Conservation (phyloP, 2,797 vertebrate genomes). For the Brotula barbata region DNA sequence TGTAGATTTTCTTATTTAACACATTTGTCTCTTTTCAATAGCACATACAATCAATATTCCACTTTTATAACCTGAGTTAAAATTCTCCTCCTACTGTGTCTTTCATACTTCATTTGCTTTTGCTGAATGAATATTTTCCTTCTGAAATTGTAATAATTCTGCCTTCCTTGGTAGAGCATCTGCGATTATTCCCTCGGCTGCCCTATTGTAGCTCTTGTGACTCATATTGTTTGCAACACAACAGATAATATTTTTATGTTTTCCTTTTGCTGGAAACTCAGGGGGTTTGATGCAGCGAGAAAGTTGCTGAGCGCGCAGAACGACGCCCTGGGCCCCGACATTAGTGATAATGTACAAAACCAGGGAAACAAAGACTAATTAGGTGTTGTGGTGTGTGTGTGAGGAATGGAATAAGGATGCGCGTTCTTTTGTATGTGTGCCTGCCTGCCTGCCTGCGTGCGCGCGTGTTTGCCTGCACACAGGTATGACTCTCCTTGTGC, state of each 20-base stretch:
- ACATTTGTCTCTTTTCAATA: too few species aligned
- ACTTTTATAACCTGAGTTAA: neutral
- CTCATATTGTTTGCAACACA: slow-evolving; percentile 70
- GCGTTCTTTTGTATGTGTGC: slow-evolving; percentile 26
- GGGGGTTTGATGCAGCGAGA: slow-evolving; percentile 68
- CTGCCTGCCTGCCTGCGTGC: too few species aligned
- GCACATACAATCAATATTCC: neutral
- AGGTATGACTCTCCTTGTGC: slow-evolving; percentile 25
- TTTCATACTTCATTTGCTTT: slow-evolving; percentile 24
- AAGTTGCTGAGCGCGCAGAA: slow-evolving; percentile 74
- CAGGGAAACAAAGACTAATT: slow-evolving; percentile 75
- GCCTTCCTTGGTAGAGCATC: slow-evolving; percentile 26
- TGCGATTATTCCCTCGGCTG: slow-evolving; percentile 53
- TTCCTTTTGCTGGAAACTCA: slow-evolving; percentile 63
- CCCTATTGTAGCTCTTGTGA: slow-evolving; percentile 55
- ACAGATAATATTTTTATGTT: slow-evolving; percentile 71
- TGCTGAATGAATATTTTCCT: slow-evolving; percentile 33
- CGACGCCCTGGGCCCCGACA: slow-evolving; percentile 62
- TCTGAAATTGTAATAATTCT: slow-evolving; percentile 36
- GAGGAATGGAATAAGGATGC: slow-evolving; percentile 5
- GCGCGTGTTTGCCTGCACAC: slow-evolving; percentile 34
- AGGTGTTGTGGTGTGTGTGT: slow-evolving; percentile 49
- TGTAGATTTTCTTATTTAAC: too few species aligned
- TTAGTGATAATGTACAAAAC: slow-evolving; percentile 73
- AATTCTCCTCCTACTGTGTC: slow-evolving; percentile 10